These are phyloP conservation scores for Acanthis flammea DNA, from an alignment of 2,797 vertebrate species.

Conservation along the genomic window DNA sequence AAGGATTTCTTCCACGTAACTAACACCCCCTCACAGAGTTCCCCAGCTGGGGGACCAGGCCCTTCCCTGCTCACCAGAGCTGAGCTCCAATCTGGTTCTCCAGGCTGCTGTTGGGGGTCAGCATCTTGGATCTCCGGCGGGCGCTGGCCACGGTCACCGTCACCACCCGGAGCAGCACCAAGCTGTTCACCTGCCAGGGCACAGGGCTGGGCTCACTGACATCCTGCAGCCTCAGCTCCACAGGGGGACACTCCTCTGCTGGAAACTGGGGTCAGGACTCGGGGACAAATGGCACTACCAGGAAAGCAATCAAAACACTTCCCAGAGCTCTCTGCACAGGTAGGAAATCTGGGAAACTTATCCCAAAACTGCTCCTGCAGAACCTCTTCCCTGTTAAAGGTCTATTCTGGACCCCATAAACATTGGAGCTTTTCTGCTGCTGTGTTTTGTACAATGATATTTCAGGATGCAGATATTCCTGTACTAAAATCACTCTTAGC, in stretches of 20 bases:
- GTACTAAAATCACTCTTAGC: not conserved
- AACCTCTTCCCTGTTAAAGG: not conserved
- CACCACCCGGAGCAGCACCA: slow-evolving; percentile 88
- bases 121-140: slow-evolving; percentile 83
- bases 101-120: slow-evolving; percentile 84
- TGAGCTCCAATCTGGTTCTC: slow-evolving; percentile 83
- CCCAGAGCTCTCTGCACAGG: not conserved
- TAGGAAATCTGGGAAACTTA: not conserved
- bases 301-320: not conserved
- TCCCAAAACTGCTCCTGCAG: not conserved
- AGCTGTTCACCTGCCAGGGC: slow-evolving; percentile 84
- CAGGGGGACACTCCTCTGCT: not conserved
- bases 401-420: not conserved
- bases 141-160: slow-evolving; percentile 89
- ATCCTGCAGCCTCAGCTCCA: not conserved
- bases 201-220: not conserved
- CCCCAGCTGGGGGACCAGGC: not conserved
- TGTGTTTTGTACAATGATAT: not conserved
- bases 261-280: not conserved
- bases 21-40: fast-evolving
- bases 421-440: not conserved
- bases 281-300: not conserved
- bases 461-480: not conserved
- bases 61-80: slow-evolving; percentile 82
- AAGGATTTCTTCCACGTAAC: fast-evolving